Evolutionary conservation across 2,113 vertebrate genomes (phyloP), one percentile per base, ranked within the genome.

Genomic region (Epinephelus fuscoguttatus): DNA sequence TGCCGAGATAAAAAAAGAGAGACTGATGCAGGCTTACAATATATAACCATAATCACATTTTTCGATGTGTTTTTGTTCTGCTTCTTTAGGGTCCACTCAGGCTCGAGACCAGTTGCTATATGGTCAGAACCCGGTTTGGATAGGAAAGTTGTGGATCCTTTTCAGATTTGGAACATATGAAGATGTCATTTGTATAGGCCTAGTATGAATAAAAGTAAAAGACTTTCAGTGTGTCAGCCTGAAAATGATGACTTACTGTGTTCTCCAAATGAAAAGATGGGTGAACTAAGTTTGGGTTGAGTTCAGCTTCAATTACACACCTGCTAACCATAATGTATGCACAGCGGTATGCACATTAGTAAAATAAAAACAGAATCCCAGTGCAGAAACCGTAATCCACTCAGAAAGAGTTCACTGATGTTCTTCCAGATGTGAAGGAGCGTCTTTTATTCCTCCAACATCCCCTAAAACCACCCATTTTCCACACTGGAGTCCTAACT

Each of bases 401-500:
- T 23, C 13, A n/a, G 59, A 37, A 67, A 73, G 47, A 63, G 70
- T 76, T 75, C 52, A 64, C 18, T 33, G 11, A 4, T 68, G 57
- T 68, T 57, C 61, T 84, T 40, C 76, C 59, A 84, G 68, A 77
- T 76, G 69, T 60, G 84, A 67, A 75, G 73, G 27, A 81, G 84
- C 59, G 49, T 86, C 61, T 82, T 19, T 40, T 27, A 76, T 56
- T 78, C 63, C 33, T 80, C 69, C 23, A 30, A 33, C 47, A 15
- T 79, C 68, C 80, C 14, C 57, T 74, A 45, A 50, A 40, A 78
- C 66, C 76, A 21, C 59, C 62, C 21, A 53, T 70, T 69, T 47
- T 66, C 84, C 40, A 52, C 30, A 8, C 53, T 45, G 50, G 68
- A 85, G 71, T 80, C 72, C 67, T 75, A 78, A 73, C 57, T 96